phyloP scores from a whole-genome alignment of 2,113 vertebrate genomes.

The Tragelaphus buxtoni region DNA sequence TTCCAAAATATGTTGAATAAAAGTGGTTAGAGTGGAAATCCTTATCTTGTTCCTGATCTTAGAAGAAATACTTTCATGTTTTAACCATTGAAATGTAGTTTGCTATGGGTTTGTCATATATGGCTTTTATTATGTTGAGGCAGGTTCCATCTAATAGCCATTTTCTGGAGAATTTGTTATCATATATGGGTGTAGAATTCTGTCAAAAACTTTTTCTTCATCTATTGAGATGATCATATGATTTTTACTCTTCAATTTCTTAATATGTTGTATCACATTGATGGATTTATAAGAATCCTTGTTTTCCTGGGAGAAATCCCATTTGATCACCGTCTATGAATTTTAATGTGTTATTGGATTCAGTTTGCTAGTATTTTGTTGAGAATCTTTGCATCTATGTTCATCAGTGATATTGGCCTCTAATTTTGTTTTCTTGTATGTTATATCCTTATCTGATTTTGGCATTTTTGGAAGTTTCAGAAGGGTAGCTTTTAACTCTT shows the following conservation, averaged over 20 bases:
- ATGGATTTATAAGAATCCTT: neutral
- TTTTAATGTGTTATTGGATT: neutral
- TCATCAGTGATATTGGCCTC: neutral
- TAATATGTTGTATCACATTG: neutral
- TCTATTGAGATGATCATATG: neutral
- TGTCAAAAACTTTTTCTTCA: neutral
- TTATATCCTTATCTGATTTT: neutral
- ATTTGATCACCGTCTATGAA: neutral
- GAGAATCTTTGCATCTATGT: neutral
- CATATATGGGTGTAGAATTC: neutral
- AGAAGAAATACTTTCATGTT: neutral
- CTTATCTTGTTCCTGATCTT: neutral
- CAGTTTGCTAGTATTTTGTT: neutral
- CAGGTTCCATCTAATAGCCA: neutral
- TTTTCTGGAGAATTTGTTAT: neutral
- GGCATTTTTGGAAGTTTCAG: neutral
- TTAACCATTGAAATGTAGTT: neutral
- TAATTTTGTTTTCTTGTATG: neutral
- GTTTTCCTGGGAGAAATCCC: neutral
- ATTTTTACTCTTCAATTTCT: neutral
- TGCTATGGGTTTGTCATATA: neutral
- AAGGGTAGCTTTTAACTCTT: neutral
- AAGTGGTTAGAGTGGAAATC: neutral
- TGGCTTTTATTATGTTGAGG: neutral
- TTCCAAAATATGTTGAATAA: neutral